Evolutionary conservation across 2,113 vertebrate species (phyloP).

Genomic region (Serilophus lunatus): DNA sequence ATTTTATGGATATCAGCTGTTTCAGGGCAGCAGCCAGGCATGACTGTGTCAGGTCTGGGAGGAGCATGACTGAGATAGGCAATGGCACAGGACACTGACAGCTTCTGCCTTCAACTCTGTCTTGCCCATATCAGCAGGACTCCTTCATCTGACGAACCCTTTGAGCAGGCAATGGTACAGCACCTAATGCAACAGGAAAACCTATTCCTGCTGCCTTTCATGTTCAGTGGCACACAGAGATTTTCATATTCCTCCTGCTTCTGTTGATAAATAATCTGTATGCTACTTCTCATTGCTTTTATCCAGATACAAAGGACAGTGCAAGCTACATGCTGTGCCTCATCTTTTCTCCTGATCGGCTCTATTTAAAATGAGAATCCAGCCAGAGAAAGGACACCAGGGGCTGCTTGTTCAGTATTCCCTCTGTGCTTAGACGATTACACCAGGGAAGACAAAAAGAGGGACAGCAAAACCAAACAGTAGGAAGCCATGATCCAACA

Average conservation of each 20-base stretch:
- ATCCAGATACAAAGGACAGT: not conserved
- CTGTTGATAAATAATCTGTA: not conserved
- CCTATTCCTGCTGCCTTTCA: not conserved
- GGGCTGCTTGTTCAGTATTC: not conserved
- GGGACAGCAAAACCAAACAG: not conserved
- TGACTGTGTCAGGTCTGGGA: not conserved
- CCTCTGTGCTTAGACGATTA: not conserved
- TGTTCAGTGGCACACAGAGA: not conserved
- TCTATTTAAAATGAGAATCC: slow-evolving; percentile 3
- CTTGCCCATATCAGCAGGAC: not conserved
- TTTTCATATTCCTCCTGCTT: not conserved
- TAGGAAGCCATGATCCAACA: not conserved
- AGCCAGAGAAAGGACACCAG: not conserved
- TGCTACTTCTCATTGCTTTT: not conserved
- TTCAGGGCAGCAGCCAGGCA: not conserved
- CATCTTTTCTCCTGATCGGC: not conserved
- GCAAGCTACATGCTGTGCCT: not conserved
- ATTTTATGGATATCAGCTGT: not conserved
- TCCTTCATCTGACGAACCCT: not conserved
- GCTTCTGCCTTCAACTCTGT: not conserved
- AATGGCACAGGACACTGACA: not conserved
- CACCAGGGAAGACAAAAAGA: not conserved
- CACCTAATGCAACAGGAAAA: not conserved
- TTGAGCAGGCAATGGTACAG: not conserved
- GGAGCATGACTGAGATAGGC: not conserved